Percentiles rank a stretch among this genome's conserved stretches.
Evolutionary conservation across 2,888 invertebrate genomes (phyloP).

Genomic region (Acleris holmiana): DNA sequence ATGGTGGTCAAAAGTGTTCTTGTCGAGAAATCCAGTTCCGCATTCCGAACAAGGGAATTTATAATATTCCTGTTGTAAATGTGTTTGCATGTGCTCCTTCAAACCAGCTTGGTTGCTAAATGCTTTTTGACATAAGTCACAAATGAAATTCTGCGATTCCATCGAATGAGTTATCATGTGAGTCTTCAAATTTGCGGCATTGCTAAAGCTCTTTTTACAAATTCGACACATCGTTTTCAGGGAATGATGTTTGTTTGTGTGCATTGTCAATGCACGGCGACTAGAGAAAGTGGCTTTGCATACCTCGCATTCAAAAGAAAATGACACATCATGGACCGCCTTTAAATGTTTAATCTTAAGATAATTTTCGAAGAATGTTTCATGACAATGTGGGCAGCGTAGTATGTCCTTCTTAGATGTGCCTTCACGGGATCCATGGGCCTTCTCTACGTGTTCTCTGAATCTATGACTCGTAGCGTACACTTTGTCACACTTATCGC

Average conservation of each 20-base stretch:
- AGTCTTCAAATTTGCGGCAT: slow-evolving; percentile 61
- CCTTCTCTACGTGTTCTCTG: slow-evolving; percentile 64
- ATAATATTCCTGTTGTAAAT: slow-evolving; percentile 48
- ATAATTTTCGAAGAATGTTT: slow-evolving; percentile 67
- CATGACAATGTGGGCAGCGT: slow-evolving; percentile 63
- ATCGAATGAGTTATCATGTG: slow-evolving; percentile 63
- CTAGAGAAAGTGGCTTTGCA: slow-evolving; percentile 64
- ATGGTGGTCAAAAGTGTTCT: slow-evolving; percentile 59
- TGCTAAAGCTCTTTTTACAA: slow-evolving; percentile 78
- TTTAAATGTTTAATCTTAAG: slow-evolving; percentile 69
- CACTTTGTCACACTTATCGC: slow-evolving; percentile 71
- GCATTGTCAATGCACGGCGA: slow-evolving; percentile 63
- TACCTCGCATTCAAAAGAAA: slow-evolving; percentile 62
- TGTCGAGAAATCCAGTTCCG: slow-evolving; percentile 50
- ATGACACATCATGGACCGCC: slow-evolving; percentile 62
- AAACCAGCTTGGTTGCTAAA: slow-evolving; percentile 76
- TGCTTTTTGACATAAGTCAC: slow-evolving; percentile 75
- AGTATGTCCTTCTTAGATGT: slow-evolving; percentile 60
- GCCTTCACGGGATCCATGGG: slow-evolving; percentile 53
- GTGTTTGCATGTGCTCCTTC: slow-evolving; percentile 69
- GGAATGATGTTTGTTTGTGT: slow-evolving; percentile 67
- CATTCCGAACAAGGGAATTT: slow-evolving; percentile 60
- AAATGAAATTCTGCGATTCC: slow-evolving; percentile 62
- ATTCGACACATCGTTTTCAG: slow-evolving; percentile 73
- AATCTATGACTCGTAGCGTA: slow-evolving; percentile 73